These are phyloP conservation scores for cattle (Bos taurus) DNA, from an alignment of 2,113 vertebrate genomes.

Conservation along the genomic window ARS-UCD2.0 NC_037354.1:6058001-6058500, in stretches of 20 bases:
- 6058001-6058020: background rate
- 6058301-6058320: background rate
- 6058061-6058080: background rate
- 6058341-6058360: background rate
- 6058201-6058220: background rate
- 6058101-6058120: background rate
- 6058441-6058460: accelerated
- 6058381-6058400: background rate
- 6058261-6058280: background rate
- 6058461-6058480: background rate
- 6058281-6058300: background rate
- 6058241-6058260: background rate
- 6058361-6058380: background rate
- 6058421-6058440: background rate
- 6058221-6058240: background rate
- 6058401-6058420: background rate
- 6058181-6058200: background rate
- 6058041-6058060: background rate
- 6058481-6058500: background rate
- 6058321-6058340: background rate
- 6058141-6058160: background rate
- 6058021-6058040: background rate
- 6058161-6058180: background rate
- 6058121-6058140: background rate
- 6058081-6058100: background rate